Evolutionary conservation across 2,113 vertebrate species (phyloP).

Genomic region (Myiozetetes cayanensis): DNA sequence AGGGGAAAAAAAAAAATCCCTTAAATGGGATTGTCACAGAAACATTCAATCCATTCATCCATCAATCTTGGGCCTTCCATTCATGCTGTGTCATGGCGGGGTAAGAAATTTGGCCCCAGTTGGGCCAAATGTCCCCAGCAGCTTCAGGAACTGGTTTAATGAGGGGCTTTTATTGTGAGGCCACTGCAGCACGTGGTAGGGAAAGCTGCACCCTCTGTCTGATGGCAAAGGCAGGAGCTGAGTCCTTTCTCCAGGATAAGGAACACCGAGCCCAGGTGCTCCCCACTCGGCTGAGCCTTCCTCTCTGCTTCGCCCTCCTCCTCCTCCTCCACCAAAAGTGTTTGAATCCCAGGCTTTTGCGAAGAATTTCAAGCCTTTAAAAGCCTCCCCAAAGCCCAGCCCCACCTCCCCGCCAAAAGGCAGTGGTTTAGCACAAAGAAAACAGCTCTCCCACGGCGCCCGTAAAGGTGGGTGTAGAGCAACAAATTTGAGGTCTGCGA

Average conservation of each 20-base stretch:
- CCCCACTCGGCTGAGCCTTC: not conserved
- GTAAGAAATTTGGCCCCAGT: not conserved
- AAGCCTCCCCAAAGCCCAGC: not conserved
- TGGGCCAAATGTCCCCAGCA: not conserved
- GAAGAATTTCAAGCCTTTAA: not conserved
- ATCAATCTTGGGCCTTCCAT: rapidly evolving
- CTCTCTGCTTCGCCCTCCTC: not conserved
- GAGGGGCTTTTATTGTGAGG: not conserved
- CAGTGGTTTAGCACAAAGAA: not conserved
- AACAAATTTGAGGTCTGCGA: not conserved
- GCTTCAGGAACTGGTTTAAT: not conserved
- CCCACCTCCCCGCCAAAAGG: not conserved
- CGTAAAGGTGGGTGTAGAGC: not conserved
- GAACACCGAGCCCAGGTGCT: rapidly evolving
- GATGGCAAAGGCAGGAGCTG: not conserved
- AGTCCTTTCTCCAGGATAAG: not conserved
- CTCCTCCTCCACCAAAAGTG: not conserved
- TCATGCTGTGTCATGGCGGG: not conserved
- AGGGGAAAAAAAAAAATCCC: not conserved
- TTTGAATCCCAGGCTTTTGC: not conserved
- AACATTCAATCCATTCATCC: not conserved
- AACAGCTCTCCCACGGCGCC: not conserved
- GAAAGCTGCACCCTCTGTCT: not conserved
- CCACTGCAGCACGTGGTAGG: rapidly evolving
- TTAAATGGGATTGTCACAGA: not conserved